Evolutionary conservation across 2,113 vertebrate species (phyloP), one percentile per base, ranked within the genome.

Genomic region (Gymnocephalus cernua): DNA sequence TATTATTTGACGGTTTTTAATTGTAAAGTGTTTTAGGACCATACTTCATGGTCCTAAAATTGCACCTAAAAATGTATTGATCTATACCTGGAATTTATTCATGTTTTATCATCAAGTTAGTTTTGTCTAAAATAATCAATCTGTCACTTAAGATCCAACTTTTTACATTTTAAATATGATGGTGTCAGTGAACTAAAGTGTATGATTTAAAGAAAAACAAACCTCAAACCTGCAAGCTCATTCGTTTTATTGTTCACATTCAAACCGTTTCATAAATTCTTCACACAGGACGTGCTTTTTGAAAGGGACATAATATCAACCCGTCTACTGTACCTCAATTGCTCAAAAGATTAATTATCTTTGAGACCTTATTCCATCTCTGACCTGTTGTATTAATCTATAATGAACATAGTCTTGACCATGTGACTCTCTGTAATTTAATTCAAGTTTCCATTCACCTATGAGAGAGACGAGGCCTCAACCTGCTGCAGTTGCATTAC

Each of bases 191-290:
- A 32, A n/a, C n/a, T n/a, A n/a, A n/a, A n/a, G 21, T 54, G 19
- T 71, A 2, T 6, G 23, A 38, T 25, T 3, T 32, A 79, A 80
- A 44, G 8, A 57, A 16, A 65, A 51, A 50, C 45, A 27, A 27
- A 48, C 50, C n/a, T 35, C 6, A 63, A 56, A 71, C 7, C 11
- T 88, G 90, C 86, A 71, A 74, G 73, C 23, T 70, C 74, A 73
- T 84, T 88, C 73, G 80, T 35, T 90, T 90, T 87, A 85, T 86
- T 89, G 25, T 69, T 58, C 53, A 79, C 79, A 89, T 74, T 90
- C 76, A 80, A 81, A 86, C 68, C 23, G 35, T 29, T 57, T 45
- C 13, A 78, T 77, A 12, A 53, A 23, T 63, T 74, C 27, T 11
- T 51, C 45, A 29, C 64, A 21, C 44, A 59, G 63, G 59, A 87